These are phyloP conservation scores for Orycteropus afer DNA, from an alignment of 2,113 vertebrate species.

Conservation along the genomic window DNA sequence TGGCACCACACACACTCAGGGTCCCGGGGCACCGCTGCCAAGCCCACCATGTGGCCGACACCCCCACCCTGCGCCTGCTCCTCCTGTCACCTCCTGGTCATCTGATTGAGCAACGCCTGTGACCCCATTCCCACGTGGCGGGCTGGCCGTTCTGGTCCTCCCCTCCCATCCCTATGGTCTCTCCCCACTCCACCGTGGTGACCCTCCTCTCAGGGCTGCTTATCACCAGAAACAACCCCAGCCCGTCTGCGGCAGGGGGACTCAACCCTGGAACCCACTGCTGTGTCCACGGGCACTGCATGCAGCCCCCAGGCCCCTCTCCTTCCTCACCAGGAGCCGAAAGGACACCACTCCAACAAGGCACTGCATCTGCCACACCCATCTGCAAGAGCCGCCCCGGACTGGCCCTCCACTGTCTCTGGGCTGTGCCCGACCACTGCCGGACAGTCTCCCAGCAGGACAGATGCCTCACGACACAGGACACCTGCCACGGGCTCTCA, in stretches of 20 bases:
- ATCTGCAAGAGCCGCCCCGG: no score
- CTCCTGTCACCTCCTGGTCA: no score
- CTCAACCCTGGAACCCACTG: fast-evolving
- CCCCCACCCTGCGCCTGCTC: no score
- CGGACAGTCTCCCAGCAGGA: neutral
- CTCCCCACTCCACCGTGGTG: fast-evolving
- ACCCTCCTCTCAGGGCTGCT: neutral
- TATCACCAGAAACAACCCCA: fast-evolving
- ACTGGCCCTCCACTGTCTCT: neutral
- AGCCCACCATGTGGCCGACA: no score
- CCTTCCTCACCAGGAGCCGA: neutral
- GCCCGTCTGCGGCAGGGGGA: neutral
- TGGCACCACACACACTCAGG: no score
- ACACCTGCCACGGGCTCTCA: neutral
- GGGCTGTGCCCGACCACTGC: neutral
- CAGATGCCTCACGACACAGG: fast-evolving
- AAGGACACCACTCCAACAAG: fast-evolving
- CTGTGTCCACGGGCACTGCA: no score
- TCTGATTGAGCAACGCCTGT: no score
- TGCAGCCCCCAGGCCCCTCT: fast-evolving
- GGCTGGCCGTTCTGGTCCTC: neutral
- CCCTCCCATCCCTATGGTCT: fast-evolving
- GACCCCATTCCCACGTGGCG: no score
- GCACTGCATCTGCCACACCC: neutral
- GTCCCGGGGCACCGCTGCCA: no score